Evolutionary conservation across 2,888 invertebrate genomes (phyloP), one percentile per base, ranked within the genome.

Genomic region (Habroteleia sp.): DNA sequence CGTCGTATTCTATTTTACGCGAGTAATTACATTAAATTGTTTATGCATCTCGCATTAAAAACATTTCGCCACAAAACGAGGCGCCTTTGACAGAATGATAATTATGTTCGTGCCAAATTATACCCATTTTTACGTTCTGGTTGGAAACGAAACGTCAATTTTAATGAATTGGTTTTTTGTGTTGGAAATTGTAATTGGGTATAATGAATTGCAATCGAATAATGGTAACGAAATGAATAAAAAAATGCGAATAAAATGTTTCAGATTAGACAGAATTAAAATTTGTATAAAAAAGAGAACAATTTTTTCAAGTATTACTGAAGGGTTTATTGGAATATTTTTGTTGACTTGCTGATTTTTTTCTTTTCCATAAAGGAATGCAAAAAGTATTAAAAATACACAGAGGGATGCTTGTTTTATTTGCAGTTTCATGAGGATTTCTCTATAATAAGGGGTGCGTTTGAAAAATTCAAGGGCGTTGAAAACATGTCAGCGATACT

Each of bases 381-480:
- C 35, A 66, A 56, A 54, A 54, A 66, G 39, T 8, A 16, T 39
- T n/a, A 39, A 17, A n/a, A n/a, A n/a, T n/a, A 35, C 10, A 42
- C 3, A 23, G 0, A 8, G 17, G 14, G 1, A 8, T 11, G 39
- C 54, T n/a, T 33, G 46, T 37, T 46, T 66, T 50, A 48, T 66
- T 31, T 46, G 17, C 39, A 56, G 48, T 58, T 58, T 41, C 41
- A 8, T 5, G 27, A 25, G 20, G 27, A 29, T 35, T 39, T 20
- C 16, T 8, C 23, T 13, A 20, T 56, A 33, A 39, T 48, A 66
- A 66, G 39, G 56, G 48, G 56, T 44, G 56, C 41, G 48, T 37
- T 56, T 66, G 17, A 66, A 68, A 58, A 68, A 68, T 58, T 68
- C 68, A 68, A 68, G 68, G 58, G 58, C 48, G 58, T 50, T 27